phyloP scores from a whole-genome alignment of 1,140 invertebrate genomes.

The Drosophila pruinosa region DNA sequence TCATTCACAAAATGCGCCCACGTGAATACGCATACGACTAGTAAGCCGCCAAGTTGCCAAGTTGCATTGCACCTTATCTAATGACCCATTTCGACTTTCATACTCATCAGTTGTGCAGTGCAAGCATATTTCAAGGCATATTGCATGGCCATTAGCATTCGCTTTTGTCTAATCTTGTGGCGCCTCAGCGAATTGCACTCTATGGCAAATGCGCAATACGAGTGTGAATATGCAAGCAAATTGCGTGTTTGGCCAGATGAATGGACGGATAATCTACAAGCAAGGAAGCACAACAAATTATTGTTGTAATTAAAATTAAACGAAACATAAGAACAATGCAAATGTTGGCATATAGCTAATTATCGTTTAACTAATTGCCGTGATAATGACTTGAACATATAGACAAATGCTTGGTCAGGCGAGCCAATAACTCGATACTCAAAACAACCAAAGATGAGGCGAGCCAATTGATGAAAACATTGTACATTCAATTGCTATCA shows the following conservation, averaged over 20 bases:
- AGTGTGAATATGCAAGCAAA: slow-evolving; percentile 25
- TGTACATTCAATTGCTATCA: neutral
- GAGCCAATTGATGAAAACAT: slow-evolving; percentile 1
- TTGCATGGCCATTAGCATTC: slow-evolving; percentile 56
- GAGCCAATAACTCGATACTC: neutral
- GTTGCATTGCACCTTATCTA: slow-evolving; percentile 33
- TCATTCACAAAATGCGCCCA: slow-evolving; percentile 66
- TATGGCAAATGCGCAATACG: slow-evolving; percentile 53
- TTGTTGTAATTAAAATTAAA: slow-evolving; percentile 43
- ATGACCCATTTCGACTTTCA: slow-evolving; percentile 41
- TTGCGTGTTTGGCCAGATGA: slow-evolving; percentile 40
- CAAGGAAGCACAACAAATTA: slow-evolving; percentile 32
- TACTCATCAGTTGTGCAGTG: slow-evolving; percentile 13
- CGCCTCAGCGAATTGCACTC: slow-evolving; percentile 9
- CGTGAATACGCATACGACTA: slow-evolving; percentile 39
- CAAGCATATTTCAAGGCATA: slow-evolving; percentile 31
- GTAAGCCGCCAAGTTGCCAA: neutral
- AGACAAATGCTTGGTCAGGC: neutral
- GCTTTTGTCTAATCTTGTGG: slow-evolving; percentile 56
- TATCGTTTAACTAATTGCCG: slow-evolving; percentile 60
- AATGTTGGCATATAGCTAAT: slow-evolving; percentile 60
- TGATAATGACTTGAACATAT: slow-evolving; percentile 49
- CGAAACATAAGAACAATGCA: slow-evolving; percentile 49
- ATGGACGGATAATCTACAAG: slow-evolving; percentile 13
- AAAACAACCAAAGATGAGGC: neutral